phyloP scores from a whole-genome alignment of 2,113 vertebrate genomes.

The Rhadina sibilatrix region DNA sequence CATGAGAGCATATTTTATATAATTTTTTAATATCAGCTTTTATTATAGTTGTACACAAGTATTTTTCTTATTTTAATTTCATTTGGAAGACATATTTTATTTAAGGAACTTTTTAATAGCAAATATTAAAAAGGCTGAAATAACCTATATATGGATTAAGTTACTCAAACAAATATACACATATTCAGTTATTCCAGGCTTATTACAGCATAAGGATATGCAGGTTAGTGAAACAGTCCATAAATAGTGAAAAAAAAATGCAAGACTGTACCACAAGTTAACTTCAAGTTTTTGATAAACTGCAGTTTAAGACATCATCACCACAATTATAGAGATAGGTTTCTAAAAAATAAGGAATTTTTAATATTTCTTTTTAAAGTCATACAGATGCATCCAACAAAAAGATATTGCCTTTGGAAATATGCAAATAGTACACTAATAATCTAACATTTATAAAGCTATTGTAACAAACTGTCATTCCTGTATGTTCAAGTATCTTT shows the following conservation, averaged over 20 bases:
- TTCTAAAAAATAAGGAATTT: not conserved
- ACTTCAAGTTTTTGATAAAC: not conserved
- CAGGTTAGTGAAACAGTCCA: not conserved
- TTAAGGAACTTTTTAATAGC: not conserved
- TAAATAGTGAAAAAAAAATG: not conserved
- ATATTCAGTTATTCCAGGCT: not conserved
- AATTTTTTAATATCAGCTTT: not conserved
- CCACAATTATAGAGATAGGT: not conserved
- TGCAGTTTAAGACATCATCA: not conserved
- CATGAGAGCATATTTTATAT: accelerated
- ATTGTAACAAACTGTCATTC: not conserved
- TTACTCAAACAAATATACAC: not conserved
- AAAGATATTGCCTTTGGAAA: not conserved
- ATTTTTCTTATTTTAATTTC: not conserved
- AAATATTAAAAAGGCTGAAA: not conserved
- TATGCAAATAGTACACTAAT: not conserved
- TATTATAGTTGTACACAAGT: not conserved
- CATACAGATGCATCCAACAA: not conserved
- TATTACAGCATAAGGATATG: not conserved
- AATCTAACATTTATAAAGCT: not conserved
- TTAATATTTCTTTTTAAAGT: not conserved
- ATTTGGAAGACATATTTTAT: not conserved
- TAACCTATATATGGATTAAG: not conserved
- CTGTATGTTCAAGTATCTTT: not conserved
- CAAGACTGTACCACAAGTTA: not conserved